Percentiles rank a stretch among this genome's conserved stretches.
These are phyloP conservation scores for Lanius collurio DNA, from an alignment of 2,113 vertebrate species.

Conservation along the genomic window DNA sequence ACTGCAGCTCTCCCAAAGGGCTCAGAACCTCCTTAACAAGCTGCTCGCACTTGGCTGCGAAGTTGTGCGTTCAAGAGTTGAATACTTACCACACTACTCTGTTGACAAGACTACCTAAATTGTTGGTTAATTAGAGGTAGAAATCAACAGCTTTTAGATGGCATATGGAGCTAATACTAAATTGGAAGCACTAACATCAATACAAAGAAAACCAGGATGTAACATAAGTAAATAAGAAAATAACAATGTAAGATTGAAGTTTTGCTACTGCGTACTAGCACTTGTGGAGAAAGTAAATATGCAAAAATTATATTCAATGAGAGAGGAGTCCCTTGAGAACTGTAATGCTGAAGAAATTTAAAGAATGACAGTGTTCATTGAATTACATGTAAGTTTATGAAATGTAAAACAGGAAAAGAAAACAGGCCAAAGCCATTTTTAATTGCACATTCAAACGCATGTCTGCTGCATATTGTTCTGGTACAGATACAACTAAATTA, in stretches of 20 bases:
- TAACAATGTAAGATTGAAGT: neutral
- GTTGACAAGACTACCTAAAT: neutral
- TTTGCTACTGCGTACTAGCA: neutral
- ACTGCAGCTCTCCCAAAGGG: neutral
- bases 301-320: neutral
- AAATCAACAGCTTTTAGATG: neutral
- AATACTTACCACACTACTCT: neutral
- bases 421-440: constrained; percentile 26
- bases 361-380: constrained; percentile 35
- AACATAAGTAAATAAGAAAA: neutral
- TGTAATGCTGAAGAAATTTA: constrained; percentile 20
- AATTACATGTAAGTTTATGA: constrained; percentile 14
- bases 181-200: neutral
- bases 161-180: neutral
- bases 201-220: neutral
- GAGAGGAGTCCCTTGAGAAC: neutral
- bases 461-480: neutral
- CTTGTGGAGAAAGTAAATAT: constrained; percentile 1
- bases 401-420: constrained; percentile 20
- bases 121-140: neutral
- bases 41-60: neutral
- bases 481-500: neutral
- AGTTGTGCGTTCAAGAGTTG: neutral
- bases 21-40: neutral
- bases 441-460: neutral